These are phyloP conservation scores for Ammospiza nelsoni DNA, from an alignment of 2,113 vertebrate species.

Conservation along the genomic window DNA sequence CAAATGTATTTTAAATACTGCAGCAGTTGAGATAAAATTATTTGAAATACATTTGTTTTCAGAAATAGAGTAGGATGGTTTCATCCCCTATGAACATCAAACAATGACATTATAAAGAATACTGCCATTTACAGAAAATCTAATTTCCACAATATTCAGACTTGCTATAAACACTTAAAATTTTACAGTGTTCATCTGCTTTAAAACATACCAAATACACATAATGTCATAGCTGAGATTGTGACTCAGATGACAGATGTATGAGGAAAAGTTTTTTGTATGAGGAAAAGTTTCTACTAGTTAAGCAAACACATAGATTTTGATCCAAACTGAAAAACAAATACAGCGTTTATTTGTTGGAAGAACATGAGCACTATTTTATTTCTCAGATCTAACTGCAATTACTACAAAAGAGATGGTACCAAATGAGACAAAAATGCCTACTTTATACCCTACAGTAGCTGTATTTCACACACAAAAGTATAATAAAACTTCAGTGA, in stretches of 20 bases:
- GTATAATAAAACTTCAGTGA: neutral
- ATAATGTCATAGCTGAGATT: neutral
- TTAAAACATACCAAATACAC: conserved; percentile 5
- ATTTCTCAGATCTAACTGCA: neutral
- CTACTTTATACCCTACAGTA: neutral
- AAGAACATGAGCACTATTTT: neutral
- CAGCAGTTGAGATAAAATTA: neutral
- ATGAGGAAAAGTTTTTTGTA: neutral
- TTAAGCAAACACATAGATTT: conserved; percentile 21
- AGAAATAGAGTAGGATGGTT: neutral
- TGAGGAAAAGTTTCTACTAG: neutral
- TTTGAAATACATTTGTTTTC: neutral
- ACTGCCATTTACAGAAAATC: conserved; percentile 21
- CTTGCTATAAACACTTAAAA: conserved; percentile 9
- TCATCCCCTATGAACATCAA: neutral
- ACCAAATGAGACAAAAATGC: neutral
- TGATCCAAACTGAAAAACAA: conserved; percentile 15
- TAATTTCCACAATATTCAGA: neutral
- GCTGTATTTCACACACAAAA: neutral
- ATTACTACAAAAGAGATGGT: neutral
- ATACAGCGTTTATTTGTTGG: neutral
- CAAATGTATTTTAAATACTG: neutral
- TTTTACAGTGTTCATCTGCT: neutral
- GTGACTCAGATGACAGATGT: neutral
- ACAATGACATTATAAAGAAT: neutral